A percentile compares a stretch with the other conserved stretches of the same genome.
Evolutionary conservation across 1,140 invertebrate genomes (phyloP).

Genomic region (Helicoverpa zea): DNA sequence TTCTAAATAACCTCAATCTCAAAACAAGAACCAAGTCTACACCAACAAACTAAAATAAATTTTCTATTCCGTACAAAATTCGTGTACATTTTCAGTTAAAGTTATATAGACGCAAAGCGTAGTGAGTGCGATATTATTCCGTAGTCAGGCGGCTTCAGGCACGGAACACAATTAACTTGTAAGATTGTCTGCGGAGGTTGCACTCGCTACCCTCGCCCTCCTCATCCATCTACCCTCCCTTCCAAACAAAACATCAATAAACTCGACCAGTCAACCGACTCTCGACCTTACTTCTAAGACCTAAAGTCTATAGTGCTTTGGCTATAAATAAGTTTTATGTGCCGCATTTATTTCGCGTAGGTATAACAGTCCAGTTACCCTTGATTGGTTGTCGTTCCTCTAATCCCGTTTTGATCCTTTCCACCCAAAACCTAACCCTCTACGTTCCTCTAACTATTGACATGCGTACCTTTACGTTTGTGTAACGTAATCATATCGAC

Average conservation of each 20-base stretch:
- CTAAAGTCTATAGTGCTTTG: conserved; percentile 62
- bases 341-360: conserved; percentile 86
- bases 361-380: conserved; percentile 87
- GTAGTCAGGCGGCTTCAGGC: conserved; percentile 82
- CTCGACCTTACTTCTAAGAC: conserved; percentile 52
- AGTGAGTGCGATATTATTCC: conserved; percentile 81
- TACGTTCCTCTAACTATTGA: conserved; percentile 82
- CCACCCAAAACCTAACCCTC: conserved; percentile 84
- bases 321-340: conserved; percentile 80
- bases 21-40: not conserved
- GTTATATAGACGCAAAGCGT: conserved; percentile 19
- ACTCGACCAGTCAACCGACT: conserved; percentile 62
- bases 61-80: conserved; percentile 4
- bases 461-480: conserved; percentile 77
- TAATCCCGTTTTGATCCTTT: conserved; percentile 87
- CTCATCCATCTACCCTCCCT: conserved; percentile 82
- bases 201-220: conserved; percentile 79
- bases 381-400: conserved; percentile 88
- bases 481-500: conserved; percentile 44
- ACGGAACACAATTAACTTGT: conserved; percentile 87
- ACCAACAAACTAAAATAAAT: not conserved
- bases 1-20: not conserved
- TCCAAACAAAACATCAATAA: conserved; percentile 87
- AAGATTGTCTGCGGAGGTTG: conserved; percentile 86
- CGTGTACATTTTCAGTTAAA: conserved; percentile 42